phyloP scores from a whole-genome alignment of 1,140 invertebrate species.

The Drosophila chauvacae region DNA sequence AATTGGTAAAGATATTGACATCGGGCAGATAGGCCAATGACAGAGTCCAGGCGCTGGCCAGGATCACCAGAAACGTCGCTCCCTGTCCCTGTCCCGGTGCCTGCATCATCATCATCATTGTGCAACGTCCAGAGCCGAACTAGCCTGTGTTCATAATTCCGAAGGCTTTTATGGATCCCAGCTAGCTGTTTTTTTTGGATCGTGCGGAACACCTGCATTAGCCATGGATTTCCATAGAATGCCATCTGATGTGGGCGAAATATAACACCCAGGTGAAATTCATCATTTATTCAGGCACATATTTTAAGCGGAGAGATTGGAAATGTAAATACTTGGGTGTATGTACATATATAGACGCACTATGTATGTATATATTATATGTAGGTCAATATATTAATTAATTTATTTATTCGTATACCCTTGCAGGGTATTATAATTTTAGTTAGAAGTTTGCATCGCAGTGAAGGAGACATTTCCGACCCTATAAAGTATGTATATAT shows the following conservation, averaged over 20 bases:
- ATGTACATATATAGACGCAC: not conserved
- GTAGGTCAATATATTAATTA: not conserved
- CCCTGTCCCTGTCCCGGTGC: not conserved
- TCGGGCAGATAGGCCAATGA: conserved; percentile 52
- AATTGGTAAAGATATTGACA: conserved; percentile 72
- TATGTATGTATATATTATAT: not conserved
- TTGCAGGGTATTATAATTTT: too few relatives aligned
- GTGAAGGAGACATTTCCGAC: too few relatives aligned
- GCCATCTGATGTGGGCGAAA: not conserved
- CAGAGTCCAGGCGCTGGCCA: conserved; percentile 25
- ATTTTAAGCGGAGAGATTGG: not conserved
- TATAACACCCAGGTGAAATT: not conserved
- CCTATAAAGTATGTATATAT: too few relatives aligned
- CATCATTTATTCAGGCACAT: not conserved
- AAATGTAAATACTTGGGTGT: not conserved
- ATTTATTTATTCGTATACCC: not conserved
- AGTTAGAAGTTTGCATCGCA: too few relatives aligned
- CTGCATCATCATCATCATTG: conserved; percentile 4
- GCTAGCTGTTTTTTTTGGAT: not conserved
- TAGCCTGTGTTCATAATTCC: not conserved
- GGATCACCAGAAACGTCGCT: conserved; percentile 23
- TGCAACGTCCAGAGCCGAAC: not conserved
- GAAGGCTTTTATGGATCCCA: conserved; percentile 18
- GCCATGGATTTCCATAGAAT: conserved; percentile 1
- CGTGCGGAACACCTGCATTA: conserved; percentile 16